A percentile compares a stretch with the other conserved stretches of the same genome.
These are phyloP conservation scores for Rhombomys opimus DNA, from an alignment of 2,113 vertebrate species.

Conservation along the genomic window DNA sequence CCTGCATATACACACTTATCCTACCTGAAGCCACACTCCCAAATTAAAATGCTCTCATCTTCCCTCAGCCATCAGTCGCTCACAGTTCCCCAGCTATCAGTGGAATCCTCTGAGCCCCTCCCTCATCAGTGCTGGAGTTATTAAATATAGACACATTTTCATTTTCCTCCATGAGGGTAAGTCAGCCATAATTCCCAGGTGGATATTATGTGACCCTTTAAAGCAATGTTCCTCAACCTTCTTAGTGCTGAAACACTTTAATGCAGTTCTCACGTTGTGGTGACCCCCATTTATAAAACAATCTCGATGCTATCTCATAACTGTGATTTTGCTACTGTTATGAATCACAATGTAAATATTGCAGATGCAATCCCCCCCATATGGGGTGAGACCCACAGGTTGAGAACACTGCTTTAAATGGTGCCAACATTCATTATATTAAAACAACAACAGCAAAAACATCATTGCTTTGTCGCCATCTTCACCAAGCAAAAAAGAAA, in stretches of 20 bases:
- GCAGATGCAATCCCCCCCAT: not conserved
- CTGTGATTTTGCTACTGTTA: not conserved
- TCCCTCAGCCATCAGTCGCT: not conserved
- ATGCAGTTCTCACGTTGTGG: not conserved
- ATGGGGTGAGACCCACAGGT: not conserved
- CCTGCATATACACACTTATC: not conserved
- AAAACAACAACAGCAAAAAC: not conserved
- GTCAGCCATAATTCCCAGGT: not conserved
- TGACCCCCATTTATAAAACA: not conserved
- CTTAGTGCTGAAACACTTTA: not conserved
- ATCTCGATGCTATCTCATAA: not conserved
- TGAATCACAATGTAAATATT: not conserved
- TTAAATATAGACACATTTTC: not conserved
- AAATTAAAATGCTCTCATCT: not conserved
- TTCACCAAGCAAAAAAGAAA: not conserved
- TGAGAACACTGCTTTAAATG: not conserved
- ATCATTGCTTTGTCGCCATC: not conserved
- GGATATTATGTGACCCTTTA: not conserved
- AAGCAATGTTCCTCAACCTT: not conserved
- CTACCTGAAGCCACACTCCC: not conserved
- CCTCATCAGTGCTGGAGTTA: not conserved
- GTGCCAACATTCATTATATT: slow-evolving; percentile 10
- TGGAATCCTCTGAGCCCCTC: not conserved
- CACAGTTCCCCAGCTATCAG: not conserved
- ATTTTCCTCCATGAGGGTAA: not conserved